Evolutionary conservation across 1,140 invertebrate genomes (phyloP).

Genomic region (Diachasma alloeum): DNA sequence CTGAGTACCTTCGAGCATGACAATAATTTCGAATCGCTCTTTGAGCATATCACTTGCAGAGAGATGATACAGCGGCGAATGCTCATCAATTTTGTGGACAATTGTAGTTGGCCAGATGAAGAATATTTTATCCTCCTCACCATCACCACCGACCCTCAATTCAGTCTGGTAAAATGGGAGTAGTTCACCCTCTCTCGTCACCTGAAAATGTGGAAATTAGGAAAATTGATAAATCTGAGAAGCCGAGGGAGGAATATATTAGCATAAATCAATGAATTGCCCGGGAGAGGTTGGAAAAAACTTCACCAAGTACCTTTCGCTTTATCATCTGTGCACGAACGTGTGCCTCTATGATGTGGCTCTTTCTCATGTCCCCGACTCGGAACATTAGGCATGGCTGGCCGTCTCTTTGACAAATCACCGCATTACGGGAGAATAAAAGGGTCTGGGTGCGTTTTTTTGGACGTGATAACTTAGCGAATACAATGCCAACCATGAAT

Average conservation of each 20-base stretch:
- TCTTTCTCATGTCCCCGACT: slow-evolving; percentile 98
- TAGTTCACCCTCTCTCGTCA: slow-evolving; percentile 87
- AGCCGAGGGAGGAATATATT: background rate
- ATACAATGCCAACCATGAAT: slow-evolving; percentile 93
- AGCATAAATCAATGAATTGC: slow-evolving; percentile 3
- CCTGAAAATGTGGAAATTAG: slow-evolving; percentile 6
- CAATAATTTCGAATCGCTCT: slow-evolving; percentile 94
- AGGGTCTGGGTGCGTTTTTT: slow-evolving; percentile 96
- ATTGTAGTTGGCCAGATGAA: slow-evolving; percentile 95
- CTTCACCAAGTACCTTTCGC: slow-evolving; percentile 68
- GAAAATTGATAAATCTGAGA: background rate
- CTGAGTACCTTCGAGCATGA: slow-evolving; percentile 90
- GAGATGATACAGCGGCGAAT: slow-evolving; percentile 86
- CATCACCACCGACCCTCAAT: slow-evolving; percentile 82
- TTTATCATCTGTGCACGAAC: slow-evolving; percentile 91
- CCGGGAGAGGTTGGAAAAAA: background rate
- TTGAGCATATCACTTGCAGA: slow-evolving; percentile 87
- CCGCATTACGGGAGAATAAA: slow-evolving; percentile 93
- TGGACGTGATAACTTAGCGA: slow-evolving; percentile 96
- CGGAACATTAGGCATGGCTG: slow-evolving; percentile 95
- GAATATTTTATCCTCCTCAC: slow-evolving; percentile 84
- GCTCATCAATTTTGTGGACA: slow-evolving; percentile 82
- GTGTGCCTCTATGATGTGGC: slow-evolving; percentile 94
- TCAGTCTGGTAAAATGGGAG: slow-evolving; percentile 87
- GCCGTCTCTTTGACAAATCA: slow-evolving; percentile 91